Conservation (phyloP, 2,888 invertebrate species). For the Sphaeridia pumilis region DNA sequence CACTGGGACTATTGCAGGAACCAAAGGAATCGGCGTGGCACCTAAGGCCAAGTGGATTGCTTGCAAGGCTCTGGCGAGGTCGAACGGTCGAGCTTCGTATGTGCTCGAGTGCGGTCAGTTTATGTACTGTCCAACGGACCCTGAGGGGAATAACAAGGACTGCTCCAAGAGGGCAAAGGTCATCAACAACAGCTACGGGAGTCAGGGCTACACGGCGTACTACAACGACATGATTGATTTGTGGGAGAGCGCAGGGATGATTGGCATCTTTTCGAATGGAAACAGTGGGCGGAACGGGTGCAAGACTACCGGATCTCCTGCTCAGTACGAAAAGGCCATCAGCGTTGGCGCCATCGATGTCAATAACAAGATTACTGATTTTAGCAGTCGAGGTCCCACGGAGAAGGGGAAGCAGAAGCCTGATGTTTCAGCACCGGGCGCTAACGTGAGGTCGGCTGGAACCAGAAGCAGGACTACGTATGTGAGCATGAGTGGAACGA, state of each 20-base stretch:
- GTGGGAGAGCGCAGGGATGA: background rate
- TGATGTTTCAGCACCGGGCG: conserved; percentile 13
- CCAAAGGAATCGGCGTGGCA: conserved; percentile 3
- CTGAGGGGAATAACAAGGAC: background rate
- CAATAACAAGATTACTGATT: conserved; percentile 2
- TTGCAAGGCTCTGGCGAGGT: conserved; percentile 6
- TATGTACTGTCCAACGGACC: conserved; percentile 6
- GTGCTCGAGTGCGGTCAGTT: conserved; percentile 10
- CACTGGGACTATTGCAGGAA: conserved; percentile 4
- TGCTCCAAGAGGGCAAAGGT: conserved; percentile 1
- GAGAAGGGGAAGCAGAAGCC: background rate
- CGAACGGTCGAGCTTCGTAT: background rate
- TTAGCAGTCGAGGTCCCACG: conserved; percentile 11
- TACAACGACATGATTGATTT: conserved; percentile 5
- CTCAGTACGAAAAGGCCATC: conserved; percentile 3
- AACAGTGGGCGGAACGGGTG: conserved; percentile 1
- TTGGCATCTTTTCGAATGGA: background rate
- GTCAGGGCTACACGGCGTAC: background rate
- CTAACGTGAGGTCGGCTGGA: conserved; percentile 5
- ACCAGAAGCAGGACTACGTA: background rate
- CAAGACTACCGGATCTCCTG: conserved; percentile 7
- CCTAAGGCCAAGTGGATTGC: conserved; percentile 6
- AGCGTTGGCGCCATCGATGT: conserved; percentile 8
- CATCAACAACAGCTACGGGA: conserved; percentile 7
- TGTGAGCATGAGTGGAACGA: conserved; percentile 12